Conservation (phyloP, 1,140 invertebrate species). For the Drosophila lacertosa region DNA sequence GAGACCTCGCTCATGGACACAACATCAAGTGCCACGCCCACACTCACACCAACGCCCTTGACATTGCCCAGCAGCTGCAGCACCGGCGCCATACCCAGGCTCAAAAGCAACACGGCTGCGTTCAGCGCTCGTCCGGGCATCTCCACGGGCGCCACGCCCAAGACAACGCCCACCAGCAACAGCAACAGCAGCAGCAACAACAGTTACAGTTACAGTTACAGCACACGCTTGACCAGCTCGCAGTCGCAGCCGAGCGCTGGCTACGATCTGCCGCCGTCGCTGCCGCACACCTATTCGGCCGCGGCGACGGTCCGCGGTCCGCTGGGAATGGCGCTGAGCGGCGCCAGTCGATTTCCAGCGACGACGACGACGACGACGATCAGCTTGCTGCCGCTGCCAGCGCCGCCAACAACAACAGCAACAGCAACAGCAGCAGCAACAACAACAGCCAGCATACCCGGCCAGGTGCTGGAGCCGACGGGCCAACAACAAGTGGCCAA, state of each 20-base stretch:
- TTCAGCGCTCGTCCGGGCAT: conserved; percentile 40
- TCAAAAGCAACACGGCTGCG: conserved; percentile 46
- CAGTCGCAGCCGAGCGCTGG: conserved; percentile 70
- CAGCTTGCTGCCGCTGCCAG: conserved; percentile 65
- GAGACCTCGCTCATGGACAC: conserved; percentile 68
- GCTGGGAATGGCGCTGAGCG: conserved; percentile 71
- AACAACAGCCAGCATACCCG: conserved; percentile 53
- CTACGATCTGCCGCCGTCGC: conserved; percentile 73
- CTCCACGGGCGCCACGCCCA: conserved; percentile 68
- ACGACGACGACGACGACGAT: conserved; percentile 63
- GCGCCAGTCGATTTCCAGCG: conserved; percentile 24
- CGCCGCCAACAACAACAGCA: conserved; percentile 51
- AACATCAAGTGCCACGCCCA: neutral
- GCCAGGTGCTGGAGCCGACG: conserved; percentile 62
- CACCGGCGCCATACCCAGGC: conserved; percentile 67
- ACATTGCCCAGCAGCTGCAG: conserved; percentile 64
- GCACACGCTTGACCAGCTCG: conserved; percentile 65
- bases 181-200: conserved; percentile 22
- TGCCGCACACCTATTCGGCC: conserved; percentile 72
- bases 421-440: neutral
- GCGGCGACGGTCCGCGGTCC: conserved; percentile 68
- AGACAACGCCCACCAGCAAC: conserved; percentile 52
- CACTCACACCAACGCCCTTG: neutral
- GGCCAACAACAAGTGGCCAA: conserved; percentile 21
- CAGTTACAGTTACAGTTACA: too few species aligned